Base-by-base conservation (phyloP, 2,797 vertebrate genomes). In the Muraenolepis orangiensis region DNA sequence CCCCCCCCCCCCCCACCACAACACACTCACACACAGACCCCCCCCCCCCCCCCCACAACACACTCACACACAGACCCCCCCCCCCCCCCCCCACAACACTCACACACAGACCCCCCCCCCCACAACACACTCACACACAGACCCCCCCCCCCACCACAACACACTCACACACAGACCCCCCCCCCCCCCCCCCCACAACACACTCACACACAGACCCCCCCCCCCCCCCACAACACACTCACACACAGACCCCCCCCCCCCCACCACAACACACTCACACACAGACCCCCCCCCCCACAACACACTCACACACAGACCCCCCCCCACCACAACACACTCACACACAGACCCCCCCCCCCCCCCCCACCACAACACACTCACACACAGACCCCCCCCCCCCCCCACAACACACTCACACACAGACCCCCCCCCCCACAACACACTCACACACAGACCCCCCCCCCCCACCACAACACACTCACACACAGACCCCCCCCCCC, bases 101-200 rank as follows among this genome's bases (percentile, higher is more conserved):
- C 70, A 86, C 87, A 87, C 82, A 51, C 76, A 78, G 5, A 72
- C n/a, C n/a, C n/a, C n/a, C n/a, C n/a, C n/a, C n/a, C n/a, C n/a
- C n/a, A n/a, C n/a, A n/a, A n/a, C n/a, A n/a, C n/a, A n/a, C n/a
- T n/a, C n/a, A n/a, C n/a, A n/a, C n/a, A n/a, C n/a, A n/a, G n/a
- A n/a, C n/a, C n/a, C n/a, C n/a, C n/a, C n/a, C n/a, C n/a, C n/a
- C n/a, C n/a, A n/a, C n/a, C 76, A 82, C 74, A 73, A n/a, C 29
- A 79, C 72, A 76, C 72, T 79, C 40, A 80, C 74, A 80, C 79
- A 84, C n/a, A n/a, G n/a, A n/a, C n/a, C n/a, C n/a, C n/a, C n/a
- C n/a, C n/a, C n/a, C n/a, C n/a, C n/a, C n/a, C n/a, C n/a, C n/a
- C n/a, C n/a, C n/a, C n/a, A n/a, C n/a, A n/a, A 29, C 28, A 36